phyloP scores from a whole-genome alignment of 2,797 vertebrate species.

The Spondyliosoma cantharus region DNA sequence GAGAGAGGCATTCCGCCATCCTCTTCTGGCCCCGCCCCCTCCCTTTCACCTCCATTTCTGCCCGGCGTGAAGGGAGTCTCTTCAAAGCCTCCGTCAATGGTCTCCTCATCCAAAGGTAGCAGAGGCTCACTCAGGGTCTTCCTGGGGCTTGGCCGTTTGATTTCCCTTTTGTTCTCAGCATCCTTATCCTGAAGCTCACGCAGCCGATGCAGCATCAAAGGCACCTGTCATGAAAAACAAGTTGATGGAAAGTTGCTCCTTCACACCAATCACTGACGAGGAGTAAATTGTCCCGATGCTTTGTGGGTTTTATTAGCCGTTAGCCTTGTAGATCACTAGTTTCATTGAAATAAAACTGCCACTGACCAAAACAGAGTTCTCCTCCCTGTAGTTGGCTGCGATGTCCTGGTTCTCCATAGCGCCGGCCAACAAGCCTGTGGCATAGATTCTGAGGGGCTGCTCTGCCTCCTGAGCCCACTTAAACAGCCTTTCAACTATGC shows the following conservation, averaged over 20 bases:
- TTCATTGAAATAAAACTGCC: neutral
- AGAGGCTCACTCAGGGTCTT: conserved; percentile 88
- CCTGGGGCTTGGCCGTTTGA: conserved; percentile 90
- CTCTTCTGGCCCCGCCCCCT: conserved; percentile 80
- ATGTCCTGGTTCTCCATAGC: conserved; percentile 99
- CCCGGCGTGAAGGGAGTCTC: conserved; percentile 83
- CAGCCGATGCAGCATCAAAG: conserved; percentile 93
- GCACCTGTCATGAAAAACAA: conserved; percentile 86
- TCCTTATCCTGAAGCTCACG: conserved; percentile 94
- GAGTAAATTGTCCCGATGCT: conserved; percentile 15
- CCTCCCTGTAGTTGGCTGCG: conserved; percentile 98
- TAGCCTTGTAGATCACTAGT: neutral
- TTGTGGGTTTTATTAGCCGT: neutral
- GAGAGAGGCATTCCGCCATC: conserved; percentile 77
- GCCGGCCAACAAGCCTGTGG: conserved; percentile 94
- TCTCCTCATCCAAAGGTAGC: conserved; percentile 93
- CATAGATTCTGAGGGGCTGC: conserved; percentile 94
- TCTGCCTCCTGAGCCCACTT: conserved; percentile 98
- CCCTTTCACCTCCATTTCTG: conserved; percentile 82
- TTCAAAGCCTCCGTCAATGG: conserved; percentile 94
- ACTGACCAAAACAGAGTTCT: conserved; percentile 96
- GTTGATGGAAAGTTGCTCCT: conserved; percentile 2
- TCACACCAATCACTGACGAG: conserved; percentile 8
- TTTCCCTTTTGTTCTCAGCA: conserved; percentile 88
- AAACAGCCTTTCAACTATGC: conserved; percentile 97